phyloP scores from a whole-genome alignment of 2,797 vertebrate species.

The Pterois miles region DNA sequence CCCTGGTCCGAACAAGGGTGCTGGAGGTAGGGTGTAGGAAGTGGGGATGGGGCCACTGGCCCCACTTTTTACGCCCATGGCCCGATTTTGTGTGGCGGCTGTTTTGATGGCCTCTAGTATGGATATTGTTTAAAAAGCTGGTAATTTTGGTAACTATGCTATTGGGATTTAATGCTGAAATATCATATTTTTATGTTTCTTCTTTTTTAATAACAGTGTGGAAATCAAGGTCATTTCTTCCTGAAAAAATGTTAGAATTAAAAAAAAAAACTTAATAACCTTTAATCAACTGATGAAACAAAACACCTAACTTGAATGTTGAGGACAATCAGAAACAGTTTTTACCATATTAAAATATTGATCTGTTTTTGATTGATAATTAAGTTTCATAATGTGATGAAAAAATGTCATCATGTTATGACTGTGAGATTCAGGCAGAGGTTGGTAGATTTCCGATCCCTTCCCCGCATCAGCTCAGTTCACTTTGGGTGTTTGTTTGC shows the following conservation, averaged over 20 bases:
- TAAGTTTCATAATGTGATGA: not conserved
- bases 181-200: not conserved
- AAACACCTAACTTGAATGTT: not conserved
- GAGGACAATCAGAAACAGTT: not conserved
- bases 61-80: too few relatives aligned
- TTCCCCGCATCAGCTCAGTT: not conserved
- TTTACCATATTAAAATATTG: not conserved
- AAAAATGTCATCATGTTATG: not conserved
- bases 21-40: too few relatives aligned
- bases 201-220: not conserved
- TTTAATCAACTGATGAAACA: not conserved
- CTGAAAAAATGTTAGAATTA: not conserved
- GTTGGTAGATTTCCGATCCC: slow-evolving; percentile 13
- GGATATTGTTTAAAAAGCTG: not conserved
- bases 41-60: too few relatives aligned
- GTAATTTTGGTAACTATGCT: not conserved
- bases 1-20: too few relatives aligned
- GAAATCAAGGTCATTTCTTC: not conserved
- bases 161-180: not conserved
- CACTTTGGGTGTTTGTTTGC: not conserved
- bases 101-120: too few relatives aligned
- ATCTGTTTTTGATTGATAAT: not conserved
- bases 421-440: too few relatives aligned
- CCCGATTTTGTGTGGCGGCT: too few relatives aligned
- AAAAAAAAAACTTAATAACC: not conserved